Evolutionary conservation across 2,113 vertebrate genomes (phyloP).

Genomic region (Otocyon megalotis): DNA sequence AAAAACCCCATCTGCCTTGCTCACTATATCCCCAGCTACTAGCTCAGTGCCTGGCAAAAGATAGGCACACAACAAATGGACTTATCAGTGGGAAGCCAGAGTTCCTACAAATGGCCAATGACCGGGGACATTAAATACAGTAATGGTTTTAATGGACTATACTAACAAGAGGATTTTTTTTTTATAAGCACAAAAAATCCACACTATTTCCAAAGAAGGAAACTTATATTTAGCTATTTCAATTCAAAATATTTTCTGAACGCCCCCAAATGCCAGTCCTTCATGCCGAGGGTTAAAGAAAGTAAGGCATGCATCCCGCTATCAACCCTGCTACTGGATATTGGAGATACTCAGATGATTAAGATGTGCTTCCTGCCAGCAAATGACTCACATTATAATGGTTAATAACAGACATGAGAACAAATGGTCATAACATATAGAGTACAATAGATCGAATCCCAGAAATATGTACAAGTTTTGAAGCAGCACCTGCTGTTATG

Average conservation of each 20-base stretch:
- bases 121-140: neutral
- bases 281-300: neutral
- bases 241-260: neutral
- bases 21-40: neutral
- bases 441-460: neutral
- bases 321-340: neutral
- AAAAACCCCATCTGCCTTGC: neutral
- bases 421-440: neutral
- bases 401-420: neutral
- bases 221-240: neutral
- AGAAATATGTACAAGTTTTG: neutral
- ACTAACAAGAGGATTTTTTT: conserved; percentile 50
- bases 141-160: conserved; percentile 1
- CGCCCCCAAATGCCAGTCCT: neutral
- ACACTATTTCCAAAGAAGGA: neutral
- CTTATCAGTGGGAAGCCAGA: neutral
- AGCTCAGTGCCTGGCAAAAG: neutral
- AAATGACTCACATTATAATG: neutral
- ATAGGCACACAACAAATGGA: neutral
- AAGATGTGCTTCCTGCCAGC: neutral
- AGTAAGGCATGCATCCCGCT: neutral
- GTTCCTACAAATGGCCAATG: neutral
- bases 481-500: neutral
- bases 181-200: conserved; percentile 27
- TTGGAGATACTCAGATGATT: neutral